A percentile compares a stretch with the other conserved stretches of the same genome.
Evolutionary conservation across 2,797 vertebrate genomes (phyloP).

Genomic region (Sylvia borin): DNA sequence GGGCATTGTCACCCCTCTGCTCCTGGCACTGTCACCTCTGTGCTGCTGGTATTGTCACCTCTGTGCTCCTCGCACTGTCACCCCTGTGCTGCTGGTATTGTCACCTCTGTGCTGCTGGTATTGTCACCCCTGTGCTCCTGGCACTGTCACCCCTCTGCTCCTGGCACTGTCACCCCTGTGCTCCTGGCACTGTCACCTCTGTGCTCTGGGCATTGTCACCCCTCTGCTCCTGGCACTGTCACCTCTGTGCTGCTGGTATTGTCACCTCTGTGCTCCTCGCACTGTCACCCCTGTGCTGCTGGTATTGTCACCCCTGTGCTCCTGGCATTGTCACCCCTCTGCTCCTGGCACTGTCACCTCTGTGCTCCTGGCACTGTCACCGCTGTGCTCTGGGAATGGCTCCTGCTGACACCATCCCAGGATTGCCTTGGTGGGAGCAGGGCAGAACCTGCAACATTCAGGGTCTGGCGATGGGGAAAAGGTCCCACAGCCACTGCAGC

Average conservation of each 20-base stretch:
- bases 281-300: accelerated
- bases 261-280: background rate
- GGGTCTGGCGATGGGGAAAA: background rate
- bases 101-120: background rate
- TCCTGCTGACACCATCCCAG: background rate
- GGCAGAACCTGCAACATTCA: background rate
- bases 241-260: background rate
- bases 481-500: accelerated
- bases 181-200: background rate
- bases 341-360: background rate
- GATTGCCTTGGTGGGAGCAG: background rate
- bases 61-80: accelerated
- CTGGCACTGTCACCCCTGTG: background rate
- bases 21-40: accelerated
- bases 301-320: accelerated
- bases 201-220: background rate
- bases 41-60: accelerated
- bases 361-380: background rate
- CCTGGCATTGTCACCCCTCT: accelerated
- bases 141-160: background rate
- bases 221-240: background rate
- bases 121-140: background rate
- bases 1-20: accelerated
- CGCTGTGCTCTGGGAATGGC: background rate
- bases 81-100: background rate